Conservation (phyloP, 2,797 vertebrate species). For the Coreius guichenoti region DNA sequence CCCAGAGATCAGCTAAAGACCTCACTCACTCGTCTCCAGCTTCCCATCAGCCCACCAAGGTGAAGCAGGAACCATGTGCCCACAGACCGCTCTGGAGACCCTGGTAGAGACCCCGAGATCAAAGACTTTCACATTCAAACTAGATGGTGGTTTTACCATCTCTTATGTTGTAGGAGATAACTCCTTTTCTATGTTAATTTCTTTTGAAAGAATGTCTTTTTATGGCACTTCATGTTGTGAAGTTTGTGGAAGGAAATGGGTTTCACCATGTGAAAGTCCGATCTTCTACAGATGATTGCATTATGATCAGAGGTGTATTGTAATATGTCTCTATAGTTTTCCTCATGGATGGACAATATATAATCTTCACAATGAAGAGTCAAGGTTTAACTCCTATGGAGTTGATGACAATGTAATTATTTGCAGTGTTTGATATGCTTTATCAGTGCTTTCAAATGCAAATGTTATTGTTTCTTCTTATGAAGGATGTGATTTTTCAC, state of each 20-base stretch:
- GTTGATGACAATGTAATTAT: slow-evolving; percentile 51
- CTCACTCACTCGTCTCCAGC: slow-evolving; percentile 37
- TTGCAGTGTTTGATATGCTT: slow-evolving; percentile 23
- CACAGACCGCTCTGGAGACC: slow-evolving; percentile 68
- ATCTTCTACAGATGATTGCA: not conserved
- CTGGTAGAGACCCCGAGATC: slow-evolving; percentile 61
- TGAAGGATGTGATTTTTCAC: slow-evolving; percentile 12
- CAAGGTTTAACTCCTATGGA: slow-evolving; percentile 30
- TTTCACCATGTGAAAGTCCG: slow-evolving; percentile 19
- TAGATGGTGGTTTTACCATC: slow-evolving; percentile 60
- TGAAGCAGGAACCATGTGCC: slow-evolving; percentile 58
- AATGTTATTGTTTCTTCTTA: slow-evolving; percentile 17
- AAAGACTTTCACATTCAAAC: slow-evolving; percentile 46
- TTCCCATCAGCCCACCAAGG: slow-evolving; percentile 53
- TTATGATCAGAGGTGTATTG: slow-evolving; percentile 10
- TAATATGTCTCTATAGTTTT: slow-evolving; percentile 20
- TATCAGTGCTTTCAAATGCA: not conserved
- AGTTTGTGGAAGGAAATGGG: not conserved
- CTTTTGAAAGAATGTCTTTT: slow-evolving; percentile 3
- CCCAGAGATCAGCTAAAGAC: slow-evolving; percentile 51
- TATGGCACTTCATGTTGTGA: not conserved
- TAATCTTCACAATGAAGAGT: slow-evolving; percentile 55
- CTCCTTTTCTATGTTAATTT: slow-evolving; percentile 24
- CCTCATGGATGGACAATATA: slow-evolving; percentile 26
- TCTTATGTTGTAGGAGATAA: slow-evolving; percentile 58